These are phyloP conservation scores for Leptobrachium ailaonicum DNA, from an alignment of 2,113 vertebrate species.

Conservation along the genomic window DNA sequence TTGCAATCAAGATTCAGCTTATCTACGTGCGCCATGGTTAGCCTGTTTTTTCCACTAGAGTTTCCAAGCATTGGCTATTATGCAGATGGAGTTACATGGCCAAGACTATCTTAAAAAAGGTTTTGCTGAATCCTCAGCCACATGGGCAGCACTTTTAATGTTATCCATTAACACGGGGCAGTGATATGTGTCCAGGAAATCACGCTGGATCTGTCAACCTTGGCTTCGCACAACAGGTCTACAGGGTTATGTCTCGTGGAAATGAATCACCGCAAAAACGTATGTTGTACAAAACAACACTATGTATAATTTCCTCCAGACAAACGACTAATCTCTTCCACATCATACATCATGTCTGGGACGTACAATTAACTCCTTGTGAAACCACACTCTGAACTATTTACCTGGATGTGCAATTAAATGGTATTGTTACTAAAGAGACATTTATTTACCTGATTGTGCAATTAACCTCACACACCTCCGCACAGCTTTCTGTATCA, in stretches of 20 bases:
- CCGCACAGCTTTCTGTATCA: not conserved
- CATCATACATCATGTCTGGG: constrained; percentile 25
- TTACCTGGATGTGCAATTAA: not conserved
- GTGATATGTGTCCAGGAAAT: no score
- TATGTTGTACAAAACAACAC: constrained; percentile 3
- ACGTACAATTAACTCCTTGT: not conserved
- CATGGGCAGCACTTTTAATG: no score
- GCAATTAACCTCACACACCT: not conserved
- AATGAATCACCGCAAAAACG: constrained; percentile 25
- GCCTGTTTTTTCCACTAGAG: no score
- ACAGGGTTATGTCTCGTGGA: constrained; percentile 26
- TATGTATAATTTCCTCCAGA: constrained; percentile 41
- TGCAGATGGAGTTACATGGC: no score
- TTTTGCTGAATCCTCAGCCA: no score
- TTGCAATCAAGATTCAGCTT: no score
- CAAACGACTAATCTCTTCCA: constrained; percentile 38
- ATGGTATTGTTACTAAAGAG: not conserved
- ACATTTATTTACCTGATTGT: not conserved
- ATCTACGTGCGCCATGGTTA: no score
- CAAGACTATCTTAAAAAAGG: no score
- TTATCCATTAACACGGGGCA: no score
- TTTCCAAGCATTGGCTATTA: no score
- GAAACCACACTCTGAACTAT: not conserved
- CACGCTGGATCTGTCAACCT: no score
- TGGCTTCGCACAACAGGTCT: not conserved